Evolutionary conservation across 2,113 vertebrate genomes (phyloP).

Genomic region (Psephotus haematonotus): DNA sequence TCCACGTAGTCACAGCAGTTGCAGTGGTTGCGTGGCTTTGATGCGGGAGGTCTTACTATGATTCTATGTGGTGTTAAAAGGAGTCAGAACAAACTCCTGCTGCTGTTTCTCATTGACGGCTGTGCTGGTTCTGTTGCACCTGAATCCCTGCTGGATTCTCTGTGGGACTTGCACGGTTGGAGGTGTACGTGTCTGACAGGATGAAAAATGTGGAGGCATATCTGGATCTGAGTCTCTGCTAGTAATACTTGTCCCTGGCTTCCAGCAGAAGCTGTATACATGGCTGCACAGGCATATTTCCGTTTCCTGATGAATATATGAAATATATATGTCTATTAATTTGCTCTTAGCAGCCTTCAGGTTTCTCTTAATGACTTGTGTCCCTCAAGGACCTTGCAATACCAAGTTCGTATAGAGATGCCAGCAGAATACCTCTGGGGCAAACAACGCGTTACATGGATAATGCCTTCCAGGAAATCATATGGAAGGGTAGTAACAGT

Average conservation of each 20-base stretch:
- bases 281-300: not conserved
- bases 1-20: not conserved
- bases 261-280: not conserved
- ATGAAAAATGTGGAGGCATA: not conserved
- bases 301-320: not conserved
- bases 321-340: constrained; percentile 8
- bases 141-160: not conserved
- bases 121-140: not conserved
- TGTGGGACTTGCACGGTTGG: not conserved
- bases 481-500: not conserved
- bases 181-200: not conserved
- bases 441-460: not conserved
- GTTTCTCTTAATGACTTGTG: not conserved
- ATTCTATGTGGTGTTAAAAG: not conserved
- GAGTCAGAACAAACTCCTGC: not conserved
- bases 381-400: not conserved
- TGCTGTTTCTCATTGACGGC: not conserved
- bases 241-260: not conserved
- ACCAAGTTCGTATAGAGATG: not conserved
- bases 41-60: not conserved
- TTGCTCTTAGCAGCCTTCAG: not conserved
- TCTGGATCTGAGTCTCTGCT: not conserved
- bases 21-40: not conserved
- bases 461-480: not conserved
- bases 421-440: not conserved